Base-by-base conservation (phyloP, 2,797 vertebrate genomes). In the Brotula barbata region DNA sequence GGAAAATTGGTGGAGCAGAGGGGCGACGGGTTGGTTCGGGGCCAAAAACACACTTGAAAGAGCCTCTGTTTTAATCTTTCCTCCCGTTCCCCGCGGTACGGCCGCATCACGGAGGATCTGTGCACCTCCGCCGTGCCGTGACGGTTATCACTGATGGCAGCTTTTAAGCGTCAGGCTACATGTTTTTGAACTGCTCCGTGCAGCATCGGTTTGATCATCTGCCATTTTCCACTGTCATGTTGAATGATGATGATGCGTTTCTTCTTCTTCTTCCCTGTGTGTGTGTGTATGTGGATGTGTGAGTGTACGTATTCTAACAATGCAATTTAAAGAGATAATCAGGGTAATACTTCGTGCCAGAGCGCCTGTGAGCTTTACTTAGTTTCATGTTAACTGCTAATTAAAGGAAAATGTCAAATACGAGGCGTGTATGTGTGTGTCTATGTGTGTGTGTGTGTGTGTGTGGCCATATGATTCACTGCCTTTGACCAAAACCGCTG, bases 341-440 rank as follows among this genome's bases (percentile, higher is more conserved):
- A 82, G 80, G 57, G 50, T 73, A 40, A 78, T 64, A 75, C 77
- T 86, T 80, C 52, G 68, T 77, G 71, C 71, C 80, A 80, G 72
- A 83, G 64, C 76, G 66, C 64, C 77, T 59, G 56, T 57, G 51
- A 80, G 82, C 63, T 75, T 80, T 77, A 73, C 68, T 68, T 77
- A 85, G 84, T 84, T 33, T 58, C 77, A 78, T 80, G 66, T 81
- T 85, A 81, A 87, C 80, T 72, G 77, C 75, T 88, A 87, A 90
- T 91, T 88, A 91, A 88, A n/a, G n/a, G 77, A 78, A 89, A 88
- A 88, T 90, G 73, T 88, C 87, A 87, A 78, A 74, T 43, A 41
- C 23, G 44, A 55, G 51, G 71, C 49, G 57, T 81, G 77, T 77
- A 66, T 60, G 41, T 57, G 55, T 80, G 60, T 53, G 45, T 33